A percentile compares a stretch with the other conserved stretches of the same genome.
Conservation (phyloP, 2,888 invertebrate species). For the Melanchra persicariae region DNA sequence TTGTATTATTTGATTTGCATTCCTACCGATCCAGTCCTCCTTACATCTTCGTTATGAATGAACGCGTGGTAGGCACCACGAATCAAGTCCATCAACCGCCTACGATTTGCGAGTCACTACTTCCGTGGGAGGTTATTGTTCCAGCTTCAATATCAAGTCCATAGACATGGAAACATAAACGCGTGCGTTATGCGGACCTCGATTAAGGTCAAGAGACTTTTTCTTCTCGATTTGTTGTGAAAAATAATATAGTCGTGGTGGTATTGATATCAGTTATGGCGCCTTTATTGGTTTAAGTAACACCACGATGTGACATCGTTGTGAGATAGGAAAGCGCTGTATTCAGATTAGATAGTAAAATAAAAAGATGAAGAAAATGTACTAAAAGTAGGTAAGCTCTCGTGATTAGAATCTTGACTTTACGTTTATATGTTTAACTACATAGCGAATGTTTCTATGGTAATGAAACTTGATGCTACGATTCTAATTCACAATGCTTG, state of each 20-base stretch:
- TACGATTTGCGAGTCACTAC: constrained; percentile 64
- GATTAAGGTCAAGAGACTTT: constrained; percentile 61
- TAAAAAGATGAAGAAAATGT: neutral
- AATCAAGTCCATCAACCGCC: constrained; percentile 61
- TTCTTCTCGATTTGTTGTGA: constrained; percentile 41
- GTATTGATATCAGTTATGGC: constrained; percentile 24
- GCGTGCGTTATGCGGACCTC: constrained; percentile 52
- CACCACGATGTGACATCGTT: neutral
- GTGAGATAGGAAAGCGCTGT: neutral
- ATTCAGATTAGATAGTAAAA: neutral
- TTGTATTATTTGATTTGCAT: constrained; percentile 44
- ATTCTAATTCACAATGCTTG: neutral
- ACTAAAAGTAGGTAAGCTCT: neutral
- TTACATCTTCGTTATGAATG: constrained; percentile 54
- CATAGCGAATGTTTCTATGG: neutral
- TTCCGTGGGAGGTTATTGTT: constrained; percentile 76
- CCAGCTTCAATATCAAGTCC: constrained; percentile 71
- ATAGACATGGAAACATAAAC: constrained; percentile 58
- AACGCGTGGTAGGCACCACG: constrained; percentile 49
- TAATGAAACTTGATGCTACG: neutral
- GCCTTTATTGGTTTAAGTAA: constrained; percentile 26
- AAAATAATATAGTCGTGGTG: constrained; percentile 19
- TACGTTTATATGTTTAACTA: no score
- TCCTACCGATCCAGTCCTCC: constrained; percentile 40
- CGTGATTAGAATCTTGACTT: neutral